Percentiles rank a stretch among this genome's conserved stretches.
These are phyloP conservation scores for Dermochelys coriacea DNA, from an alignment of 2,797 vertebrate genomes.

Conservation along the genomic window DNA sequence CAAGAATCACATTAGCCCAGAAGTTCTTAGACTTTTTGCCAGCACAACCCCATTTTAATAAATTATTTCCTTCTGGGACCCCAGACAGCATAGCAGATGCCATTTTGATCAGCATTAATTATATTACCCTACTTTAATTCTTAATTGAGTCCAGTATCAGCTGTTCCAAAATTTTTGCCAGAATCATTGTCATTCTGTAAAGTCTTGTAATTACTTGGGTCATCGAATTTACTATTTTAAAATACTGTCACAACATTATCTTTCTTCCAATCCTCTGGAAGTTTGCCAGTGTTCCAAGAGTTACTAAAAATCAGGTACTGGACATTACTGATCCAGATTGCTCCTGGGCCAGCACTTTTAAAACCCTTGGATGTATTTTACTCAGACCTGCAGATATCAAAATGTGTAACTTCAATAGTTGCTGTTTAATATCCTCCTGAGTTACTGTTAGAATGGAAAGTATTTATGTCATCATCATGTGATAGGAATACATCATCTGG, in stretches of 20 bases:
- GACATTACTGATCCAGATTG: not conserved
- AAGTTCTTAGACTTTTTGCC: too few species aligned
- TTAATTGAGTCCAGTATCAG: not conserved
- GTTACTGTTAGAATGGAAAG: too few species aligned
- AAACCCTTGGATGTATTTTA: not conserved
- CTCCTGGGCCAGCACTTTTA: not conserved
- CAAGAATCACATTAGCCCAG: too few species aligned
- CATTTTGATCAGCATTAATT: not conserved
- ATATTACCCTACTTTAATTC: constrained; percentile 26
- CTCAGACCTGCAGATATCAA: not conserved
- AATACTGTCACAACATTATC: not conserved
- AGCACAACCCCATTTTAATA: too few species aligned
- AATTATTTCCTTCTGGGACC: too few species aligned
- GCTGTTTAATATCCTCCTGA: not conserved
- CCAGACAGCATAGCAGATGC: too few species aligned
- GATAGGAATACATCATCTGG: not conserved
- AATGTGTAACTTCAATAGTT: not conserved
- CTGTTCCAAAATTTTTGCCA: not conserved
- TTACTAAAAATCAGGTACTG: not conserved
- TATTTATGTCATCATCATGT: not conserved
- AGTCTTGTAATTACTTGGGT: constrained; percentile 1
- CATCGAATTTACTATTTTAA: constrained; percentile 8
- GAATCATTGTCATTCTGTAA: not conserved
- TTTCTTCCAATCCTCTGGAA: constrained; percentile 10
- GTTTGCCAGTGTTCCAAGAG: not conserved